Conservation (phyloP, 2,888 invertebrate species). For the Pogonocherus hispidulus region DNA sequence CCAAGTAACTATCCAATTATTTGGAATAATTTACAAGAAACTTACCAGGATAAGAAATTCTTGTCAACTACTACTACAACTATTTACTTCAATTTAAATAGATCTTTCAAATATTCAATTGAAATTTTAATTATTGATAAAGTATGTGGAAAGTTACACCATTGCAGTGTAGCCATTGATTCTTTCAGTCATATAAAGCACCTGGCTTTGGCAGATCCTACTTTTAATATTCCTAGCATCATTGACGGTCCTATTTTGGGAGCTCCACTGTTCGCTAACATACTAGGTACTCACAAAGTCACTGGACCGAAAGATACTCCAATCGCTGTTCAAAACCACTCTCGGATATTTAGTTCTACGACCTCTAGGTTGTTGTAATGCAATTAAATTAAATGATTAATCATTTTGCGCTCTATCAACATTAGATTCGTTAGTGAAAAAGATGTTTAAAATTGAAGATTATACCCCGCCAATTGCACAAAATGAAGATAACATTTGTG, state of each 20-base stretch:
- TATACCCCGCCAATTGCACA: not conserved
- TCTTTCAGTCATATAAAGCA: not conserved
- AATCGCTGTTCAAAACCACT: not conserved
- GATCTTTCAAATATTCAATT: no score
- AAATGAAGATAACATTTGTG: not conserved
- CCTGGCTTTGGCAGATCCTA: not conserved
- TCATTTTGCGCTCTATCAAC: not conserved
- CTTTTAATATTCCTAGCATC: no score
- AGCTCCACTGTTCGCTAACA: not conserved
- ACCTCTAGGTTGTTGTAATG: not conserved
- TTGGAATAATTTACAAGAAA: no score
- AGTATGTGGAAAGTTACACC: not conserved
- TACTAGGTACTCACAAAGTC: slow-evolving; percentile 1
- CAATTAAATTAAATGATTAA: not conserved
- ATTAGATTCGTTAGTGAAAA: no score
- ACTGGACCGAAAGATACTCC: not conserved
- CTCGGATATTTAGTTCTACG: no score
- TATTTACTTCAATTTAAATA: no score
- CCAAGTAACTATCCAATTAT: no score
- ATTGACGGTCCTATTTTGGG: not conserved
- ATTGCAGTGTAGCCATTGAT: not conserved
- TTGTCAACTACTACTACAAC: no score
- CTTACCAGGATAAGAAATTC: slow-evolving; percentile 8
- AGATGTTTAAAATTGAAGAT: slow-evolving; percentile 4
- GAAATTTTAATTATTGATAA: no score